Percentiles rank a stretch among this genome's conserved stretches.
These are phyloP conservation scores for Rissa tridactyla DNA, from an alignment of 2,113 vertebrate genomes.

Conservation along the genomic window DNA sequence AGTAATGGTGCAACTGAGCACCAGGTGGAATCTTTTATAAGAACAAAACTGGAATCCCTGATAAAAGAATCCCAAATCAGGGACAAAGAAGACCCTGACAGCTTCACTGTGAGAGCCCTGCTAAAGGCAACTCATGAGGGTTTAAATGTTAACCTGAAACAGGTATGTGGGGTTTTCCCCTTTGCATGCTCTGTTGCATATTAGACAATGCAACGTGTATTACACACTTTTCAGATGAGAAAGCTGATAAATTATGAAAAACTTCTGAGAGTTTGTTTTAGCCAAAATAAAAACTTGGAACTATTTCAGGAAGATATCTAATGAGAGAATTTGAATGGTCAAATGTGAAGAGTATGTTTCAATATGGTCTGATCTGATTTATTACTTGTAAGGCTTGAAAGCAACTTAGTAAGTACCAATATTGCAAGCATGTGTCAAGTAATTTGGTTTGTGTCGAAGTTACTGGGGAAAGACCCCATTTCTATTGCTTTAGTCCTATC, in stretches of 20 bases:
- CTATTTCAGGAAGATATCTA: background rate
- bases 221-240: background rate
- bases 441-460: background rate
- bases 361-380: background rate
- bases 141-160: slow-evolving; percentile 87
- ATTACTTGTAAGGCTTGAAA: background rate
- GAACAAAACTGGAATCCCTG: slow-evolving; percentile 94
- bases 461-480: background rate
- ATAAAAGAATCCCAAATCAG: slow-evolving; percentile 93
- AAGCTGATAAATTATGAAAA: background rate
- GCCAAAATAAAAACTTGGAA: background rate
- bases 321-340: background rate
- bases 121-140: slow-evolving; percentile 92
- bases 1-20: slow-evolving; percentile 85
- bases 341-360: background rate
- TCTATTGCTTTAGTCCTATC: background rate
- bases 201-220: too few relatives aligned
- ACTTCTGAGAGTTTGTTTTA: background rate
- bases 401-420: background rate
- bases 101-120: slow-evolving; percentile 92
- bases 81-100: slow-evolving; percentile 94
- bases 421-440: background rate
- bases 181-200: fast-evolving
- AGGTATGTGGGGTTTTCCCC: slow-evolving; percentile 73
- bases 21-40: slow-evolving; percentile 93